These are phyloP conservation scores for Lymantria monacha DNA, from an alignment of 2,888 invertebrate species.

Conservation along the genomic window DNA sequence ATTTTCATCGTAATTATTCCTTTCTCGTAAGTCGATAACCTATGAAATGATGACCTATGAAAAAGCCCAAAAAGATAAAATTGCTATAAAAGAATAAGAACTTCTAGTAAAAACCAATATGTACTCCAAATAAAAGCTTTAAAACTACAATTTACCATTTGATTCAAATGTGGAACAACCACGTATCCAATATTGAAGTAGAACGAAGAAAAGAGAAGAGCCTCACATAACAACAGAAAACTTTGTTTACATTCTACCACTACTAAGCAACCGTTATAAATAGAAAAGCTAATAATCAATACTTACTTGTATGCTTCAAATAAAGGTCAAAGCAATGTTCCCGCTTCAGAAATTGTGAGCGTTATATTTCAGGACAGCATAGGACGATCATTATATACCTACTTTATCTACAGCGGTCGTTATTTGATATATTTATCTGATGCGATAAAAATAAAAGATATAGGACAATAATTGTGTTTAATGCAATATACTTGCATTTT, in stretches of 20 bases:
- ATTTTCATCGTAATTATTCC: too few relatives aligned
- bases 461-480: neutral
- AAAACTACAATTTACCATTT: too few relatives aligned
- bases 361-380: neutral
- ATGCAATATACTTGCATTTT: neutral
- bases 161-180: too few relatives aligned
- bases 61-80: too few relatives aligned
- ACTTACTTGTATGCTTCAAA: constrained; percentile 1
- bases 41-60: too few relatives aligned
- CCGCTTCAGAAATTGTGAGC: neutral
- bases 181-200: too few relatives aligned
- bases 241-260: neutral
- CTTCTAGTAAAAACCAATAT: too few relatives aligned
- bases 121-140: too few relatives aligned
- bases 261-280: neutral
- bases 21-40: too few relatives aligned
- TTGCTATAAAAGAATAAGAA: too few relatives aligned
- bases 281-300: neutral
- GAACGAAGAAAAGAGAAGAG: too few relatives aligned
- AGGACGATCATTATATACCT: constrained; percentile 3
- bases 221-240: neutral
- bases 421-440: constrained; percentile 3
- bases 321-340: neutral
- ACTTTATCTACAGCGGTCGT: constrained; percentile 1
- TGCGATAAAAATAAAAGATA: neutral